Conservation (phyloP, 1,140 invertebrate genomes). For the Phthorimaea operculella region DNA sequence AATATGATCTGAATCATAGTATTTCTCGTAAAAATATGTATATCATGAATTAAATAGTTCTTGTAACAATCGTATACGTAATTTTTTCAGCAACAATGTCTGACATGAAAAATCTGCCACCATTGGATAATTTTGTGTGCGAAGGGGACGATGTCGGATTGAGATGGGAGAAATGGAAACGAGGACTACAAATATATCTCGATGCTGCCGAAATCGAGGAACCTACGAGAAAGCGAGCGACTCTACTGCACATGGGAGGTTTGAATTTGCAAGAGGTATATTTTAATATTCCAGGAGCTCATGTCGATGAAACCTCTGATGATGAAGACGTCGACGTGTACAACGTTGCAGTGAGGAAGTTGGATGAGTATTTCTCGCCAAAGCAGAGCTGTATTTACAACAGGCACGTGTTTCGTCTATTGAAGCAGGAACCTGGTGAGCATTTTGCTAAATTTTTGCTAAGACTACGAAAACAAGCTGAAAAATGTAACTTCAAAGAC, state of each 20-base stretch:
- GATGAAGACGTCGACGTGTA: constrained; percentile 2
- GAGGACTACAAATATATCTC: constrained; percentile 22
- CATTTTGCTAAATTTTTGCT: constrained; percentile 6
- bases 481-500: constrained; percentile 3
- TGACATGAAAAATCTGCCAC: not conserved
- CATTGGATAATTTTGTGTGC: not conserved
- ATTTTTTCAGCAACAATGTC: no score
- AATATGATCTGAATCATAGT: no score
- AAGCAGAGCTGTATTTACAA: constrained; percentile 2
- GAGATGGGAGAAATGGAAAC: constrained; percentile 20
- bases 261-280: constrained; percentile 25
- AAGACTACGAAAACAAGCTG: constrained; percentile 2
- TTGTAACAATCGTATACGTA: no score
- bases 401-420: constrained; percentile 4
- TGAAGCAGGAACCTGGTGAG: constrained; percentile 4
- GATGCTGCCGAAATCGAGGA: constrained; percentile 16
- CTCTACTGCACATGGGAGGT: constrained; percentile 24
- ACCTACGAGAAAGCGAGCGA: constrained; percentile 20
- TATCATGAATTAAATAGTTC: no score
- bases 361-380: constrained; percentile 13
- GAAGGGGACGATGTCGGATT: not conserved
- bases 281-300: constrained; percentile 25
- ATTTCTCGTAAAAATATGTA: no score
- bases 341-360: not conserved
- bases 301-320: constrained; percentile 6